Percentiles rank a stretch among this genome's conserved stretches.
These are phyloP conservation scores for Beroe forskalii DNA, from an alignment of 37 sponge, comb jelly and placozoan genomes.

Conservation along the genomic window DNA sequence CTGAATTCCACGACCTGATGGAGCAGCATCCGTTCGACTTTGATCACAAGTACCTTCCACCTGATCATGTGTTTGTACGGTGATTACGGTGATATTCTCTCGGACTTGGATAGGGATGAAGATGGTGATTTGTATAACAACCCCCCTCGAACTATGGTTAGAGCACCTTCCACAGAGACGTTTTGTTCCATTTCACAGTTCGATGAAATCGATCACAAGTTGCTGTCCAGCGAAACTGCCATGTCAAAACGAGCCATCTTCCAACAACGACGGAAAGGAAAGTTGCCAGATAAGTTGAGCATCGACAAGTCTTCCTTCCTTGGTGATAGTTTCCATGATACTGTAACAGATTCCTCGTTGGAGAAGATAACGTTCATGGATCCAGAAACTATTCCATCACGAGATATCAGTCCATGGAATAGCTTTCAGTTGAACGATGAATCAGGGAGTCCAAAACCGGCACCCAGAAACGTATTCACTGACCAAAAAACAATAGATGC, in stretches of 20 bases:
- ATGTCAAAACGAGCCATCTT: conserved; percentile 27
- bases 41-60: not conserved
- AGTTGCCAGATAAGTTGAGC: not conserved
- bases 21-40: not conserved
- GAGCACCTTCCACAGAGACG: conserved; percentile 5
- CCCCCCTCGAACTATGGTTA: not conserved
- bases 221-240: conserved; percentile 6
- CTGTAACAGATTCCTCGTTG: conserved; percentile 20
- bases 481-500: not conserved
- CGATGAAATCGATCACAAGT: conserved; percentile 8
- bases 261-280: not conserved
- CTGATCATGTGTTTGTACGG: too few species aligned
- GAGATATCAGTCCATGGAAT: not conserved
- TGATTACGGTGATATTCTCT: too few species aligned
- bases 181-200: conserved; percentile 9
- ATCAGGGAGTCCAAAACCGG: not conserved
- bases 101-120: too few species aligned
- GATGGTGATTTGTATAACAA: not conserved
- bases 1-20: not conserved
- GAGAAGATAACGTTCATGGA: conserved; percentile 2
- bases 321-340: conserved; percentile 8
- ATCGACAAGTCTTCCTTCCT: not conserved
- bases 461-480: not conserved
- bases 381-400: not conserved
- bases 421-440: not conserved